Conservation (phyloP, 2,113 vertebrate species). For the Trematomus loennbergii region DNA sequence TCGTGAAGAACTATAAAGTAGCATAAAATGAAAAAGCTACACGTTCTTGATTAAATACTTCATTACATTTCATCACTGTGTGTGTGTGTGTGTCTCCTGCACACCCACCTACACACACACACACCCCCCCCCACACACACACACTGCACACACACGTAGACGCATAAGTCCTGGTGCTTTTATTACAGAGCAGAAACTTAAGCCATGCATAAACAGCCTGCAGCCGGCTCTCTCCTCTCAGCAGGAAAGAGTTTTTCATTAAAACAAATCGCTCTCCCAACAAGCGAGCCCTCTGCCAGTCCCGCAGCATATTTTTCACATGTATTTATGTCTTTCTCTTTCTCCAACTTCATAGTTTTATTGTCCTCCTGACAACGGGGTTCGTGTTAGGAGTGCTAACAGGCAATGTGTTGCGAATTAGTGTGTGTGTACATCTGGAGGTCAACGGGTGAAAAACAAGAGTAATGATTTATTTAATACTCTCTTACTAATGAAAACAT, state of each 20-base stretch:
- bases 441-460: conserved; percentile 6
- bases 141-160: conserved; percentile 46
- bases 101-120: conserved; percentile 46
- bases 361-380: conserved; percentile 64
- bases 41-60: too few relatives aligned
- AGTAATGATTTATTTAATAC: conserved; percentile 2
- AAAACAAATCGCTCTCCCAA: conserved; percentile 70
- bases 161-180: conserved; percentile 71
- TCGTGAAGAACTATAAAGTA: too few relatives aligned
- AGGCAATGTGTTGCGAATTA: conserved; percentile 65
- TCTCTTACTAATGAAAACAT: not conserved
- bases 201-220: conserved; percentile 79
- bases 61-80: not conserved
- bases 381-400: conserved; percentile 58
- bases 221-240: conserved; percentile 61
- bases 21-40: too few relatives aligned
- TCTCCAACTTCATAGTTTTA: conserved; percentile 60
- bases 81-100: conserved; percentile 27
- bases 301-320: conserved; percentile 51
- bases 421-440: conserved; percentile 16
- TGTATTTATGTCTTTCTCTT: conserved; percentile 48
- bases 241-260: conserved; percentile 79
- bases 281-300: conserved; percentile 64
- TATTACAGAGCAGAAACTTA: conserved; percentile 79
- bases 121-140: conserved; percentile 60